Conservation (phyloP, 2,888 invertebrate species). For the Cheilosia urbana region DNA sequence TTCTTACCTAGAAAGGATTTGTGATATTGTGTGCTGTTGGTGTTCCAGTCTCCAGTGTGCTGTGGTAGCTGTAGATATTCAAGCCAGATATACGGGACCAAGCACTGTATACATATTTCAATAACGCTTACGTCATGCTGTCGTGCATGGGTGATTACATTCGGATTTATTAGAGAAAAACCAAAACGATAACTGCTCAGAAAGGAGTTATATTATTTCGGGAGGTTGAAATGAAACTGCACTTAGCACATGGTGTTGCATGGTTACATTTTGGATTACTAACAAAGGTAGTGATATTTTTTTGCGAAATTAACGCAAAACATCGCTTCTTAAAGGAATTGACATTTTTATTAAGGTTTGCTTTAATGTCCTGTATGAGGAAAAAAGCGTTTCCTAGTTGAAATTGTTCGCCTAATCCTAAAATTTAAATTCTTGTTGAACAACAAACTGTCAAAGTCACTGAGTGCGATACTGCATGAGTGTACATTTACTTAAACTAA, state of each 20-base stretch:
- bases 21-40: neutral
- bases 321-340: too few relatives aligned
- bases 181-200: neutral
- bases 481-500: too few relatives aligned
- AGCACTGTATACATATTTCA: slow-evolving; percentile 18
- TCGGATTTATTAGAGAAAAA: slow-evolving; percentile 35
- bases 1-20: slow-evolving; percentile 42
- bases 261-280: too few relatives aligned
- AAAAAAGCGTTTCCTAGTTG: too few relatives aligned
- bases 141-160: slow-evolving; percentile 46
- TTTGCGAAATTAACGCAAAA: too few relatives aligned
- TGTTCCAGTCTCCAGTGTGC: slow-evolving; percentile 20
- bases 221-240: slow-evolving; percentile 33
- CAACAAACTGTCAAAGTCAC: too few relatives aligned
- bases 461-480: too few relatives aligned
- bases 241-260: neutral
- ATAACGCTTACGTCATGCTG: slow-evolving; percentile 60
- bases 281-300: too few relatives aligned
- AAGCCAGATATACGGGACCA: slow-evolving; percentile 11
- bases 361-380: too few relatives aligned
- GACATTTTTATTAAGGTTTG: too few relatives aligned
- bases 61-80: neutral
- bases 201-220: slow-evolving; percentile 23
- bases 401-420: too few relatives aligned
- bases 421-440: too few relatives aligned